Conservation (phyloP, 2,113 vertebrate species). For the Platanista minor region DNA sequence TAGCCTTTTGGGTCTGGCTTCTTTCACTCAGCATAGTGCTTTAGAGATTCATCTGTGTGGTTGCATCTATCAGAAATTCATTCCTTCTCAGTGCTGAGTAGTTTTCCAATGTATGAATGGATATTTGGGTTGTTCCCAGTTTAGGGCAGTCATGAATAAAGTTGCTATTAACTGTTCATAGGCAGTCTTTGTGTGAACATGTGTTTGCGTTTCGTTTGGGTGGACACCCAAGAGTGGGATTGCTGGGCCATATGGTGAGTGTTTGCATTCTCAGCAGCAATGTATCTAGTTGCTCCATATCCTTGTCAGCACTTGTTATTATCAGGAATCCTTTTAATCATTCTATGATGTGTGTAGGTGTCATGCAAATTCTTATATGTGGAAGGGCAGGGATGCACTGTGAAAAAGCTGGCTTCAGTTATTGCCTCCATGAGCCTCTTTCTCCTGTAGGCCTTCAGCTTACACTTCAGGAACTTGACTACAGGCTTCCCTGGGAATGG, state of each 20-base stretch:
- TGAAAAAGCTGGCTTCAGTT: not conserved
- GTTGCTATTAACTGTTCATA: not conserved
- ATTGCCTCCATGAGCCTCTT: not conserved
- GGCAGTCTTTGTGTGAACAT: not conserved
- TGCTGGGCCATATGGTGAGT: not conserved
- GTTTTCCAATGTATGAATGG: not conserved
- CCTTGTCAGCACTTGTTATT: not conserved
- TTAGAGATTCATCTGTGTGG: not conserved
- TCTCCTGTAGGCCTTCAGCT: not conserved
- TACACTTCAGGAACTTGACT: not conserved
- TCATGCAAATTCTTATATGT: not conserved
- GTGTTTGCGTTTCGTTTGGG: not conserved
- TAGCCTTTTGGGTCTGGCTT: not conserved
- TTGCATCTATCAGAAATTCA: not conserved
- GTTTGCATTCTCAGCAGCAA: not conserved
- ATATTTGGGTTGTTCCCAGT: not conserved
- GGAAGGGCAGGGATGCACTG: not conserved
- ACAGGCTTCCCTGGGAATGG: not conserved
- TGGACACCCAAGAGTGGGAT: not conserved
- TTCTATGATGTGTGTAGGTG: not conserved
- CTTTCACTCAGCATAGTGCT: not conserved
- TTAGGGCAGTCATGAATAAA: not conserved
- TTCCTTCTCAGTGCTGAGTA: not conserved
- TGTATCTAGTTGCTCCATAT: not conserved
- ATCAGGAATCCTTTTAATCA: not conserved